Percentiles rank a stretch among this genome's conserved stretches.
phyloP scores from a whole-genome alignment of 2,888 invertebrate genomes.

The Drosophila algonquin region DNA sequence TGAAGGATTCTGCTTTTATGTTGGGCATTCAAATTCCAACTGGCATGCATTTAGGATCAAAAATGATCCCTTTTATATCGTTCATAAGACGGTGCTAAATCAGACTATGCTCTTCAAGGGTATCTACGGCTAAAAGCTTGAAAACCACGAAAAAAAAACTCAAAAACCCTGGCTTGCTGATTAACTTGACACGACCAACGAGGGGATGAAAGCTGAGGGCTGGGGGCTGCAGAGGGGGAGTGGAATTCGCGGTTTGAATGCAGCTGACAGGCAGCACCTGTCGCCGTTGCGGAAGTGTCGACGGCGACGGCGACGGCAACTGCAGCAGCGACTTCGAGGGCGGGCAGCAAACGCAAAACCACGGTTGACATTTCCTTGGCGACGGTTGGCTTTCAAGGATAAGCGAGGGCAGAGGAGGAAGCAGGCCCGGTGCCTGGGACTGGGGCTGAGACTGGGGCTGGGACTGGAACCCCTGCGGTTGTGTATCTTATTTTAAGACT shows the following conservation, averaged over 20 bases:
- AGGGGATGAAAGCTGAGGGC: slow-evolving; percentile 9
- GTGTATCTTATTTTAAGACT: slow-evolving; percentile 26
- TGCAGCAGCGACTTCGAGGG: slow-evolving; percentile 15
- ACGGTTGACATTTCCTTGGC: slow-evolving; percentile 69
- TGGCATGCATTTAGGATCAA: neutral
- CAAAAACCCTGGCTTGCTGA: slow-evolving; percentile 59
- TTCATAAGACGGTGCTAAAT: neutral
- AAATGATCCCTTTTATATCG: neutral
- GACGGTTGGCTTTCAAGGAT: slow-evolving; percentile 40
- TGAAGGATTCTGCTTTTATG: neutral
- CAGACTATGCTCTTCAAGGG: neutral
- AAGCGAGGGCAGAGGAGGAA: slow-evolving; percentile 1
- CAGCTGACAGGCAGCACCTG: slow-evolving; percentile 71
- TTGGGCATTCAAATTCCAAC: neutral
- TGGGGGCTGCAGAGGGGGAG: slow-evolving; percentile 10
- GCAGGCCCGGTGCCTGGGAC: too few relatives aligned
- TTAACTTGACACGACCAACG: slow-evolving; percentile 66
- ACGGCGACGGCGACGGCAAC: slow-evolving; percentile 42
- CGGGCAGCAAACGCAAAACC: slow-evolving; percentile 50
- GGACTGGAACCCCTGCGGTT: slow-evolving; percentile 8
- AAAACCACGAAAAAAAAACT: slow-evolving; percentile 28
- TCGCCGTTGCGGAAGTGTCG: slow-evolving; percentile 49
- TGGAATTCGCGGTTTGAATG: slow-evolving; percentile 52
- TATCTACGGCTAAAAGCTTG: slow-evolving; percentile 11
- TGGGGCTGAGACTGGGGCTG: too few relatives aligned